Conservation (phyloP, 2,797 vertebrate species). For the Xyrichtys novacula region DNA sequence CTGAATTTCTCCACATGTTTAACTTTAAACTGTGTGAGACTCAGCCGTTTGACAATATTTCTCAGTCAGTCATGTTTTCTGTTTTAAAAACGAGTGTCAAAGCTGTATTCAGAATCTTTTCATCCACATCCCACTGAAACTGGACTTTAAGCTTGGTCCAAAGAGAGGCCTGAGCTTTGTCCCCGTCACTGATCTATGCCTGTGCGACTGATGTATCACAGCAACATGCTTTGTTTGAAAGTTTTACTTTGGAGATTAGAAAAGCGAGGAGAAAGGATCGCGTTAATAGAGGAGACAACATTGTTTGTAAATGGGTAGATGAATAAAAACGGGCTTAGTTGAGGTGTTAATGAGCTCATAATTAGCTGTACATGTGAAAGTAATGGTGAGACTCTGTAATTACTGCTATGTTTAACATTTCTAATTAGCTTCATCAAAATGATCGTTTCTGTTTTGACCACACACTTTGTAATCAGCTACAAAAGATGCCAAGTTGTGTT, state of each 20-base stretch:
- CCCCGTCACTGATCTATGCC: background rate
- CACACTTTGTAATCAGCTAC: conserved; percentile 19
- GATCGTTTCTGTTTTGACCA: conserved; percentile 32
- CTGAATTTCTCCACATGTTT: background rate
- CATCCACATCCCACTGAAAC: background rate
- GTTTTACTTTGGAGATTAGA: background rate
- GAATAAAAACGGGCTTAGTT: conserved; percentile 40
- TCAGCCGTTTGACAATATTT: background rate
- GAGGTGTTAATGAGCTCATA: conserved; percentile 70
- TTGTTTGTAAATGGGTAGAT: conserved; percentile 35
- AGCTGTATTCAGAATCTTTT: background rate
- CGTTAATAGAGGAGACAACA: conserved; percentile 32
- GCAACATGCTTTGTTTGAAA: conserved; percentile 8
- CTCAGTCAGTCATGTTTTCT: background rate
- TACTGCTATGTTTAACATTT: conserved; percentile 50
- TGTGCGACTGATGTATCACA: background rate
- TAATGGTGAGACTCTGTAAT: conserved; percentile 55
- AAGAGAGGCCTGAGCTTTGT: background rate
- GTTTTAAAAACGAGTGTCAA: background rate
- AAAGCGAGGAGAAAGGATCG: conserved; percentile 3
- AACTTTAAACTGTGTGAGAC: background rate
- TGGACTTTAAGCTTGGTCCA: background rate
- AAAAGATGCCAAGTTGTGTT: conserved; percentile 13
- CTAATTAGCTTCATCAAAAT: conserved; percentile 57
- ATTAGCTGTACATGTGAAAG: conserved; percentile 54